Evolutionary conservation across 2,888 invertebrate species (phyloP).

Genomic region (Leistus spinibarbis): DNA sequence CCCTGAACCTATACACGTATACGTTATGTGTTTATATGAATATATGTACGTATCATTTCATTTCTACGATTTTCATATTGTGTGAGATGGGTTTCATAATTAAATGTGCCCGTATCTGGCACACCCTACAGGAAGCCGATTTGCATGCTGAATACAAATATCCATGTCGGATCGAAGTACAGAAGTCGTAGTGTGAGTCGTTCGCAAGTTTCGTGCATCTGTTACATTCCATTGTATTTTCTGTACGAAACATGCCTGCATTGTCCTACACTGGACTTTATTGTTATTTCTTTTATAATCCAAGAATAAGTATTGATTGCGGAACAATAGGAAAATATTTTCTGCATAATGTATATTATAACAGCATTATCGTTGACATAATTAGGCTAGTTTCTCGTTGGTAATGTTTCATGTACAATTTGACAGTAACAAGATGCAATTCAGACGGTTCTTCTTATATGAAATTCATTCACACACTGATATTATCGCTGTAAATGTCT

Average conservation of each 20-base stretch:
- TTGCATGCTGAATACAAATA: conserved; percentile 31
- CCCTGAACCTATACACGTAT: no score
- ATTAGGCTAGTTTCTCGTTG: no score
- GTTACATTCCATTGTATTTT: conserved; percentile 12
- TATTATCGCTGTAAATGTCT: no score
- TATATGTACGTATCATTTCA: background rate
- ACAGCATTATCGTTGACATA: no score
- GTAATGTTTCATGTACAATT: no score
- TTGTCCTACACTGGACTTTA: background rate
- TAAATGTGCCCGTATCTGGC: background rate
- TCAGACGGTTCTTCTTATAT: no score
- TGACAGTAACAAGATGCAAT: no score
- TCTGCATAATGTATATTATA: no score
- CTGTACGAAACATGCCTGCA: background rate
- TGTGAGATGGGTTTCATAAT: background rate
- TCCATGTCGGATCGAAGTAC: conserved; percentile 15
- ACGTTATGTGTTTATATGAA: background rate
- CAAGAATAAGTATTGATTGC: no score
- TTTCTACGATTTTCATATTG: background rate
- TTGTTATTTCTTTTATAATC: background rate
- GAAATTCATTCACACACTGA: no score
- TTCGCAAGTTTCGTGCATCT: conserved; percentile 1
- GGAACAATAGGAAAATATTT: no score
- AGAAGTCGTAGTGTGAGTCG: background rate
- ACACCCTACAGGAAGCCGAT: background rate